Percentiles rank a stretch among this genome's conserved stretches.
Evolutionary conservation across 1,140 invertebrate genomes (phyloP).

Genomic region (Mya arenaria): DNA sequence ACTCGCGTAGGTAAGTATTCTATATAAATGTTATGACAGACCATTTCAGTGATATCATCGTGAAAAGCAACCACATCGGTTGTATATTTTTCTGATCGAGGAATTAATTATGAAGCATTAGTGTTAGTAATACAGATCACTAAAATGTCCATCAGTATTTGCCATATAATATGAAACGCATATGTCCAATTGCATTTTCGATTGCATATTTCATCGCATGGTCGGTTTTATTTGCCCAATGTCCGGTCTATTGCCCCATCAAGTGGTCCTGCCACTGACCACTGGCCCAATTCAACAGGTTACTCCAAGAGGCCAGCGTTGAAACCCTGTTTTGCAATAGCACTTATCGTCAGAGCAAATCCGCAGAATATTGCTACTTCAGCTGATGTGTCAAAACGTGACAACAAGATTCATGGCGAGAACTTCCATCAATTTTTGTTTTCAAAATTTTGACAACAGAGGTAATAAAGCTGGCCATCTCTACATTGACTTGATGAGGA

Average conservation of each 20-base stretch:
- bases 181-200: conserved; percentile 53
- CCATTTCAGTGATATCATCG: no score
- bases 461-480: conserved; percentile 46
- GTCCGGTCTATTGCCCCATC: conserved; percentile 14
- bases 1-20: no score
- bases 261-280: conserved; percentile 37
- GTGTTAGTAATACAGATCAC: no score
- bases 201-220: conserved; percentile 44
- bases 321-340: conserved; percentile 15
- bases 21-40: no score
- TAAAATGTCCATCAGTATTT: conserved; percentile 34
- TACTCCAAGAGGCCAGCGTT: background rate
- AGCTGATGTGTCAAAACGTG: conserved; percentile 37
- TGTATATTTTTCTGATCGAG: no score
- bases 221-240: conserved; percentile 44
- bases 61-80: no score
- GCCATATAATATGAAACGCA: conserved; percentile 52
- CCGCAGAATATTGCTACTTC: conserved; percentile 2
- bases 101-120: no score
- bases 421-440: conserved; percentile 55
- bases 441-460: conserved; percentile 55
- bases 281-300: conserved; percentile 27
- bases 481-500: conserved; percentile 7
- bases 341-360: background rate
- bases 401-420: conserved; percentile 17